Evolutionary conservation across 2,888 invertebrate species (phyloP).

Genomic region (Leptura quadrifasciata): DNA sequence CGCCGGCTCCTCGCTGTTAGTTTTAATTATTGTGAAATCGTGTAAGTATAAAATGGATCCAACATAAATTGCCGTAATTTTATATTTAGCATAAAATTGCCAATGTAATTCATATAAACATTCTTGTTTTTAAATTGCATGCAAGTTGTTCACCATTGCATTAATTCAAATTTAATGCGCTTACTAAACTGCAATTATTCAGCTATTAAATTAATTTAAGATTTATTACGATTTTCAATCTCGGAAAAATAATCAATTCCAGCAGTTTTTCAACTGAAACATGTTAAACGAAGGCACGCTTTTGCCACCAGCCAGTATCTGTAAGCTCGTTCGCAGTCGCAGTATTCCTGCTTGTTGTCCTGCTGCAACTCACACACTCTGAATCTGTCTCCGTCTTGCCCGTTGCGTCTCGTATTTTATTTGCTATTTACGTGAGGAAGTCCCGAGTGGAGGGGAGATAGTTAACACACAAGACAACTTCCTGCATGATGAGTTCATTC

Average conservation of each 20-base stretch:
- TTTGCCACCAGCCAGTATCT: slow-evolving; percentile 14
- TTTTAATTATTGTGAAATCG: no score
- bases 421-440: slow-evolving; percentile 50
- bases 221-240: not conserved
- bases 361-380: slow-evolving; percentile 12
- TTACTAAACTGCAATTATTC: not conserved
- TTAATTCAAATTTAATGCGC: not conserved
- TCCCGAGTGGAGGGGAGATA: slow-evolving; percentile 28
- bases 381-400: slow-evolving; percentile 10
- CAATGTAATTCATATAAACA: not conserved
- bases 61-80: no score
- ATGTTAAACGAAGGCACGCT: slow-evolving; percentile 29
- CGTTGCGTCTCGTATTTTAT: slow-evolving; percentile 12
- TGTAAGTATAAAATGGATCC: no score
- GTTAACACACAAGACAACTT: slow-evolving; percentile 60
- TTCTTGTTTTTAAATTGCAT: not conserved
- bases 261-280: slow-evolving; percentile 17
- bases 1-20: no score
- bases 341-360: slow-evolving; percentile 1
- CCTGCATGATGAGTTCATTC: slow-evolving; percentile 63
- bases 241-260: slow-evolving; percentile 2
- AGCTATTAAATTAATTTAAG: not conserved
- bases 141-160: not conserved
- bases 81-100: no score
- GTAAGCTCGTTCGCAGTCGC: slow-evolving; percentile 17